Conservation (phyloP, 2,113 vertebrate genomes). For the Chionis minor region DNA sequence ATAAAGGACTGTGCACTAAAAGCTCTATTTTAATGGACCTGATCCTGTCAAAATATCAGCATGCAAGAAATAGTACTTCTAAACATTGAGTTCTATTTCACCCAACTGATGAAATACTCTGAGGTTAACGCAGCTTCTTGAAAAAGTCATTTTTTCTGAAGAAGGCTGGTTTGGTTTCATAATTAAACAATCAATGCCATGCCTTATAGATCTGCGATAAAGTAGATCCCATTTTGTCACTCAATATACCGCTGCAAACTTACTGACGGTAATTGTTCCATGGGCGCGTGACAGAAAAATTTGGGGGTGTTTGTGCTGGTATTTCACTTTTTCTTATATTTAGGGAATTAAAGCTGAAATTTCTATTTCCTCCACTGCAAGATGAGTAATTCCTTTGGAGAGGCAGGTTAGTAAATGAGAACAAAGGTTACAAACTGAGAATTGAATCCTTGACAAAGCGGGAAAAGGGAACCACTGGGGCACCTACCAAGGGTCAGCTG, state of each 20-base stretch:
- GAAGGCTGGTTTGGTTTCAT: neutral
- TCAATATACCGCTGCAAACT: neutral
- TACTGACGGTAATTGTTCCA: neutral
- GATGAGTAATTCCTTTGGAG: neutral
- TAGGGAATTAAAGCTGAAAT: neutral
- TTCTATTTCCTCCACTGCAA: neutral
- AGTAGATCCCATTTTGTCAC: constrained; percentile 5
- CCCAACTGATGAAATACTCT: neutral
- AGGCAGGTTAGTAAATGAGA: neutral
- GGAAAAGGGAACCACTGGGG: neutral
- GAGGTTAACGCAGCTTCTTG: neutral
- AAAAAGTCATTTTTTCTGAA: neutral
- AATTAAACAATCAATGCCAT: constrained; percentile 1
- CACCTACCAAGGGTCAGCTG: neutral
- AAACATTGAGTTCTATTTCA: constrained; percentile 24
- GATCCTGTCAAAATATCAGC: constrained; percentile 56
- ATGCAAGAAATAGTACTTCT: neutral
- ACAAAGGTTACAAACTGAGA: neutral
- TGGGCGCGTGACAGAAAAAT: neutral
- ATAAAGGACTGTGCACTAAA: constrained; percentile 53
- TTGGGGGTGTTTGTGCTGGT: neutral
- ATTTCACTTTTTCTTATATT: neutral
- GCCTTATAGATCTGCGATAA: neutral
- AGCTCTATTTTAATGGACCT: constrained; percentile 68
- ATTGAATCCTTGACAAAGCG: neutral